These are phyloP conservation scores for Amblyjoppa fuscipennis DNA, from an alignment of 2,888 invertebrate species.

Conservation along the genomic window DNA sequence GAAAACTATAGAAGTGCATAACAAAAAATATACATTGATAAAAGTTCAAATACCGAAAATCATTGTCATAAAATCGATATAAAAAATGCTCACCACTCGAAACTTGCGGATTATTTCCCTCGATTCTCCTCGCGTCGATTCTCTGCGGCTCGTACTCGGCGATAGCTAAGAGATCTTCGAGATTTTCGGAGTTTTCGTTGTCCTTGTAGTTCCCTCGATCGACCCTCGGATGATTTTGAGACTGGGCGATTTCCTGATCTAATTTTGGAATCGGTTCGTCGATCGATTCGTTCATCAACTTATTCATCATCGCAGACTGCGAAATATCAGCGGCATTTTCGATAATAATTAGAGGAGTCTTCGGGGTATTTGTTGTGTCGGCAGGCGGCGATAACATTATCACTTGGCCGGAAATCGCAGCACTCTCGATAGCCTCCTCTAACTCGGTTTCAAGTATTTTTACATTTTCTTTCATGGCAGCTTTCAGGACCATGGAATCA, in stretches of 20 bases:
- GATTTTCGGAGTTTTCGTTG: slow-evolving; percentile 71
- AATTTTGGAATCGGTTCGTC: not conserved
- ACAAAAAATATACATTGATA: not conserved
- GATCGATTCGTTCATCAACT: not conserved
- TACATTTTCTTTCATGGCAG: slow-evolving; percentile 19
- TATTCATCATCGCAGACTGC: slow-evolving; percentile 7
- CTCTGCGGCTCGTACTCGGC: slow-evolving; percentile 79
- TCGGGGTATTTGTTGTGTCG: slow-evolving; percentile 14
- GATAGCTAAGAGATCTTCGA: slow-evolving; percentile 74
- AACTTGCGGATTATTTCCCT: slow-evolving; percentile 50
- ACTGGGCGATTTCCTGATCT: slow-evolving; percentile 69
- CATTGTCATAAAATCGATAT: not conserved
- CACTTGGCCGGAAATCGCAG: slow-evolving; percentile 52
- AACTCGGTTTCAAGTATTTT: slow-evolving; percentile 44
- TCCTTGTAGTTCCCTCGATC: slow-evolving; percentile 45
- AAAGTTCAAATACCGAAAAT: not conserved
- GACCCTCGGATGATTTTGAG: slow-evolving; percentile 41
- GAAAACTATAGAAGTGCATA: not conserved
- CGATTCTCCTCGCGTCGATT: slow-evolving; percentile 67
- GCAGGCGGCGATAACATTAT: slow-evolving; percentile 43
- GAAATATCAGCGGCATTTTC: slow-evolving; percentile 24
- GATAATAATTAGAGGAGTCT: slow-evolving; percentile 36
- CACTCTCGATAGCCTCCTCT: slow-evolving; percentile 44
- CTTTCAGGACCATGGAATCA: not conserved
- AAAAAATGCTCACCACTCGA: slow-evolving; percentile 33